Percentiles rank a stretch among this genome's conserved stretches.
Evolutionary conservation across 2,797 vertebrate genomes (phyloP).

Genomic region (Typhlichthys subterraneus): DNA sequence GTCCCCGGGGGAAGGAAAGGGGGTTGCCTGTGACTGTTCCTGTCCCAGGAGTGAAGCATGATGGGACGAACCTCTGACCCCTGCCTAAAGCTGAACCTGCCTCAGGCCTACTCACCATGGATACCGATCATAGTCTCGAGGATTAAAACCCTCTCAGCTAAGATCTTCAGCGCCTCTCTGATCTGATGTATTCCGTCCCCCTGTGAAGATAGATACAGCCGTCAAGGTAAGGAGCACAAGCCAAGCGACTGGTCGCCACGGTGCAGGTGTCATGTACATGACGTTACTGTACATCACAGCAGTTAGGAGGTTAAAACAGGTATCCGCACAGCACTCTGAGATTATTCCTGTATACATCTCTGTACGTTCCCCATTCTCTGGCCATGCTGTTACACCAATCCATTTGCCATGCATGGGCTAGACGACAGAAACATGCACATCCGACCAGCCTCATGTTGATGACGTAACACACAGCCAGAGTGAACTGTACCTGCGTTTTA

Average conservation of each 20-base stretch:
- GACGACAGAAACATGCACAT: conserved; percentile 74
- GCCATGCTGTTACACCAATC: conserved; percentile 75
- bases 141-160: conserved; percentile 99
- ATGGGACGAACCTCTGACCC: conserved; percentile 63
- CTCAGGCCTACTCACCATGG: conserved; percentile 95
- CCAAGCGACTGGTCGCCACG: conserved; percentile 75
- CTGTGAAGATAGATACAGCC: conserved; percentile 91
- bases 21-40: conserved; percentile 71
- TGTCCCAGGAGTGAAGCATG: conserved; percentile 46
- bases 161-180: conserved; percentile 99
- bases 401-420: conserved; percentile 64
- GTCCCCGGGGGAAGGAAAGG: conserved; percentile 47
- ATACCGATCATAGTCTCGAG: conserved; percentile 99
- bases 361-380: conserved; percentile 54
- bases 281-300: conserved; percentile 55
- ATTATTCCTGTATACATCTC: conserved; percentile 35
- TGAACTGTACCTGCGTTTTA: conserved; percentile 38
- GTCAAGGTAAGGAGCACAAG: conserved; percentile 85
- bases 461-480: conserved; percentile 49
- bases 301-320: conserved; percentile 80
- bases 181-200: conserved; percentile 99
- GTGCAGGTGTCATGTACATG: conserved; percentile 65
- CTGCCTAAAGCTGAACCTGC: conserved; percentile 78
- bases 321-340: conserved; percentile 54
- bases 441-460: conserved; percentile 37